Conservation (phyloP, 2,113 vertebrate genomes). For the Austrofundulus limnaeus region DNA sequence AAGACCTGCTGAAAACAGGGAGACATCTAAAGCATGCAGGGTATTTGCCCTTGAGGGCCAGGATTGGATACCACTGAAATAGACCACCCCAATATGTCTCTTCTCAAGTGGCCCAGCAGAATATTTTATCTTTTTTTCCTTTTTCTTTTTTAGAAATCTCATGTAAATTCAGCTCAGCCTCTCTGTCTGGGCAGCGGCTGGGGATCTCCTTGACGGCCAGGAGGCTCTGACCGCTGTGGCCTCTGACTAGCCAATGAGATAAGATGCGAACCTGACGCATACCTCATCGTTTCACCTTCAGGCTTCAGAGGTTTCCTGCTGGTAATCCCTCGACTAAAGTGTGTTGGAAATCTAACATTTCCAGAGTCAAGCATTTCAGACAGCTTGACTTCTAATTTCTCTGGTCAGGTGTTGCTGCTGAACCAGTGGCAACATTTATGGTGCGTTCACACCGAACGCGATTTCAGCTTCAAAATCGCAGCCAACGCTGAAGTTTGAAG, state of each 20-base stretch:
- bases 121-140: slow-evolving; percentile 47
- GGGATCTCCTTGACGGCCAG: slow-evolving; percentile 46
- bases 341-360: slow-evolving; percentile 13
- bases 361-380: background rate
- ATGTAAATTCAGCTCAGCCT: slow-evolving; percentile 38
- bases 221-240: slow-evolving; percentile 30
- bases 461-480: no score
- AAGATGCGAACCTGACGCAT: slow-evolving; percentile 38
- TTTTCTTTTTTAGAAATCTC: slow-evolving; percentile 22
- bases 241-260: slow-evolving; percentile 47
- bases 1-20: no score
- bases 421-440: background rate
- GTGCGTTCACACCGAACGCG: no score
- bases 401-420: slow-evolving; percentile 10
- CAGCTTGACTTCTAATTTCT: background rate
- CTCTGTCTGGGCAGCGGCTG: slow-evolving; percentile 67
- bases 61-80: no score
- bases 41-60: no score
- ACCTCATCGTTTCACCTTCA: slow-evolving; percentile 27
- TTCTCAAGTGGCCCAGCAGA: slow-evolving; percentile 43
- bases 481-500: no score
- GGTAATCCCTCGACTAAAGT: slow-evolving; percentile 13
- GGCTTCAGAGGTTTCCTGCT: slow-evolving; percentile 12
- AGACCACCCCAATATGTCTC: no score
- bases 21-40: no score